phyloP scores from a whole-genome alignment of 2,888 invertebrate genomes.

The Nebria brevicollis region DNA sequence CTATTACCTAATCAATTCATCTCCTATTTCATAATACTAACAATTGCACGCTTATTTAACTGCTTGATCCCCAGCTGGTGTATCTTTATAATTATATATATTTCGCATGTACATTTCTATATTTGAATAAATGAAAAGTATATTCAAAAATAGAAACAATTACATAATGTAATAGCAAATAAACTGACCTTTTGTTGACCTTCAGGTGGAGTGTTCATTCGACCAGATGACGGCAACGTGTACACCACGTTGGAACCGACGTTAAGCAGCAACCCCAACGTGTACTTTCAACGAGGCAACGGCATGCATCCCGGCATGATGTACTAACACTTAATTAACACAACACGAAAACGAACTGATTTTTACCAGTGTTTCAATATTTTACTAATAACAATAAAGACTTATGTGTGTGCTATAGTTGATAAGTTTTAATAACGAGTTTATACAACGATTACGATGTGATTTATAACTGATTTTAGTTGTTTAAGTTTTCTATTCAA shows the following conservation, averaged over 20 bases:
- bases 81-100: background rate
- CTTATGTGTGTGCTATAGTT: conserved; percentile 1
- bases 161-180: background rate
- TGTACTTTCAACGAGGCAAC: conserved; percentile 86
- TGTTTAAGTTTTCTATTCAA: background rate
- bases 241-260: conserved; percentile 88
- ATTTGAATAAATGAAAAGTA: background rate
- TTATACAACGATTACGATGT: background rate
- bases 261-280: conserved; percentile 90
- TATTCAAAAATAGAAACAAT: too few relatives aligned
- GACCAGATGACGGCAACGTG: conserved; percentile 83
- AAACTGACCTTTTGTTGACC: conserved; percentile 1
- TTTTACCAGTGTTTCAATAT: background rate
- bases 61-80: background rate
- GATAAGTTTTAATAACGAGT: background rate
- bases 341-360: background rate
- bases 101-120: background rate
- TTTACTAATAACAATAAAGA: conserved; percentile 7
- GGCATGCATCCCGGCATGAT: conserved; percentile 90
- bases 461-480: conserved; percentile 2
- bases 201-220: conserved; percentile 75
- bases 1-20: conserved; percentile 45
- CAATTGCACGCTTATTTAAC: conserved; percentile 11
- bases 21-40: conserved; percentile 29
- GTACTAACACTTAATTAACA: conserved; percentile 69